These are phyloP conservation scores for Hydractinia echinata DNA, from an alignment of 30 jellyfish, hydroid and myxozoan genomes.

Conservation along the genomic window DNA sequence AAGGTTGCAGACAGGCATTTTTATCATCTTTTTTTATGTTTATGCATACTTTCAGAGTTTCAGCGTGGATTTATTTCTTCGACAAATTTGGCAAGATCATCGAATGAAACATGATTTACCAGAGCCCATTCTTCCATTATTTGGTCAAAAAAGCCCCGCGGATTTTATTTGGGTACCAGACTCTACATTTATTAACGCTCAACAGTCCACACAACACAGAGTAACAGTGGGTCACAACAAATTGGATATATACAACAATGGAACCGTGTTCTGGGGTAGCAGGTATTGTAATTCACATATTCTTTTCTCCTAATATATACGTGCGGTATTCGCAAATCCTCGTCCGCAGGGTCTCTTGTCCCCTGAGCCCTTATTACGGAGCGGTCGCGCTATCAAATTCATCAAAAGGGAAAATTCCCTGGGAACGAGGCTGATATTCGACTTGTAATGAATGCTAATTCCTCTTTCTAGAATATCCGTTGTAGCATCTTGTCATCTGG, in stretches of 20 bases:
- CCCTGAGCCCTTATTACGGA: no score
- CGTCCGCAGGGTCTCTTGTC: no score
- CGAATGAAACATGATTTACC: conserved; percentile 52
- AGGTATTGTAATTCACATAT: conserved; percentile 41
- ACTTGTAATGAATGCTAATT: neutral
- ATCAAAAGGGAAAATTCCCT: no score
- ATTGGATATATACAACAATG: conserved; percentile 74
- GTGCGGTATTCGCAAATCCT: no score
- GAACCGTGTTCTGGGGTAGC: conserved; percentile 96
- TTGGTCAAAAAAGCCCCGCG: conserved; percentile 68
- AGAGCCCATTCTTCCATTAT: conserved; percentile 36
- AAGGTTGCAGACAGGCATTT: neutral
- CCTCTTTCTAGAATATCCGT: conserved; percentile 33
- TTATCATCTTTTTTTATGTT: neutral
- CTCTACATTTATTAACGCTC: conserved; percentile 74
- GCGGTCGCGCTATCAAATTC: no score
- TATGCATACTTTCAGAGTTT: conserved; percentile 34
- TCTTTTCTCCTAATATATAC: no score
- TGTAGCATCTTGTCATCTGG: conserved; percentile 65
- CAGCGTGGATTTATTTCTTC: conserved; percentile 73
- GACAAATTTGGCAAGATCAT: conserved; percentile 84
- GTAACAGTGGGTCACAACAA: conserved; percentile 80
- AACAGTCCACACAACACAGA: conserved; percentile 66
- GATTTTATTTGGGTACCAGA: conserved; percentile 95
- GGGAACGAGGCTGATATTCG: no score